Conservation (phyloP, 2,113 vertebrate species). For the Puma concolor region DNA sequence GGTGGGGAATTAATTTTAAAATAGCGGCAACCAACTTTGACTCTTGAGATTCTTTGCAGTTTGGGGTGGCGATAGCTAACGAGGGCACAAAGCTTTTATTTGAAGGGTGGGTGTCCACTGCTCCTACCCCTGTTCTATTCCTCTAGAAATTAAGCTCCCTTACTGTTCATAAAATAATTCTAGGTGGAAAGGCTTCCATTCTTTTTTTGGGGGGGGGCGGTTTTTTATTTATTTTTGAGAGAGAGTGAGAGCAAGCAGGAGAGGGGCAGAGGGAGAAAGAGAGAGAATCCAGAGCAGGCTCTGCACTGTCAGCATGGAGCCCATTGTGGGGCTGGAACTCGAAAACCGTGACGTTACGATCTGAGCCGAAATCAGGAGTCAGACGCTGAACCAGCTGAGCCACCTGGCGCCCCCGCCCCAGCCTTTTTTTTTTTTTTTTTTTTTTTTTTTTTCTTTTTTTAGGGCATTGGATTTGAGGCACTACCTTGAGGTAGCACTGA, state of each 20-base stretch:
- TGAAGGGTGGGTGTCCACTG: not conserved
- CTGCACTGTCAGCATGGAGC: too few relatives aligned
- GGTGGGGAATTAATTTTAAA: constrained; percentile 39
- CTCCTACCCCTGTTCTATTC: not conserved
- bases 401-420: too few relatives aligned
- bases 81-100: not conserved
- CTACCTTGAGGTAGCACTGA: not conserved
- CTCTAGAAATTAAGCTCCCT: not conserved
- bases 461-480: not conserved
- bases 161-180: not conserved
- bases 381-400: too few relatives aligned
- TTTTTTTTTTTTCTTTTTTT: not conserved
- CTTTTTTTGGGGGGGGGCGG: not conserved
- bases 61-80: not conserved
- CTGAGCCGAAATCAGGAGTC: too few relatives aligned
- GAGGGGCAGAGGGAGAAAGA: too few relatives aligned
- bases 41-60: not conserved
- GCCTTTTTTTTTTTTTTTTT: too few relatives aligned
- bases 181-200: not conserved
- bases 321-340: too few relatives aligned
- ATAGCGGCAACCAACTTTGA: not conserved
- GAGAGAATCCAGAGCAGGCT: too few relatives aligned
- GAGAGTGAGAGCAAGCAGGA: too few relatives aligned
- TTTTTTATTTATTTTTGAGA: too few relatives aligned
- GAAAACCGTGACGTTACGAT: too few relatives aligned